Evolutionary conservation across 2,797 vertebrate genomes (phyloP).

Genomic region (Lutjanus campechanus): DNA sequence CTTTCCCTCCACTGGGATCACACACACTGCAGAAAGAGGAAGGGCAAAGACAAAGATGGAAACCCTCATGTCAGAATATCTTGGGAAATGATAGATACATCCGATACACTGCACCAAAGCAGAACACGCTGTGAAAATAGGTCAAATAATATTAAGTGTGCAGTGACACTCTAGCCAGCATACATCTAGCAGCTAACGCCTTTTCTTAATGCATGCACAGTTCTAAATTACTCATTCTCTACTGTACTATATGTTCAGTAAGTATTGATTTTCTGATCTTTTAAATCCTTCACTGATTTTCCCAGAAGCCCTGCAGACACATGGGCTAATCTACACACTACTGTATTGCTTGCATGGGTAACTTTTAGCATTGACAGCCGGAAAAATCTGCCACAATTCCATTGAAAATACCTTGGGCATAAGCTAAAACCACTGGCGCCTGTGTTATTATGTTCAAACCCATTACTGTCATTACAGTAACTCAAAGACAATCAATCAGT

Average conservation of each 20-base stretch:
- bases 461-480: slow-evolving; percentile 4
- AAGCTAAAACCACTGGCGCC: slow-evolving; percentile 6
- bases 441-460: slow-evolving; percentile 3
- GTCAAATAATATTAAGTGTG: slow-evolving; percentile 40
- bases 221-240: background rate
- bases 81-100: slow-evolving; percentile 37
- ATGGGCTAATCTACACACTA: background rate
- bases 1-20: slow-evolving; percentile 29
- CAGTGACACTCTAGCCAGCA: slow-evolving; percentile 12
- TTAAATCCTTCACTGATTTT: slow-evolving; percentile 27
- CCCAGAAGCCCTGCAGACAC: slow-evolving; percentile 5
- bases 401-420: background rate
- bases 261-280: slow-evolving; percentile 40
- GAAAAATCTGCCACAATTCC: background rate
- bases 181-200: background rate
- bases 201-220: background rate
- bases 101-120: slow-evolving; percentile 23
- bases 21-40: slow-evolving; percentile 17
- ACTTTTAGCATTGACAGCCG: slow-evolving; percentile 1
- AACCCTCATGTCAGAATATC: slow-evolving; percentile 18
- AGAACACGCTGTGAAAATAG: slow-evolving; percentile 31
- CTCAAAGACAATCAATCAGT: slow-evolving; percentile 11
- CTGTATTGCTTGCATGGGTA: background rate
- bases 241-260: background rate
- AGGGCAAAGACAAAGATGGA: slow-evolving; percentile 41